phyloP scores from a whole-genome alignment of 2,113 vertebrate genomes.

The Cinclus cinclus region DNA sequence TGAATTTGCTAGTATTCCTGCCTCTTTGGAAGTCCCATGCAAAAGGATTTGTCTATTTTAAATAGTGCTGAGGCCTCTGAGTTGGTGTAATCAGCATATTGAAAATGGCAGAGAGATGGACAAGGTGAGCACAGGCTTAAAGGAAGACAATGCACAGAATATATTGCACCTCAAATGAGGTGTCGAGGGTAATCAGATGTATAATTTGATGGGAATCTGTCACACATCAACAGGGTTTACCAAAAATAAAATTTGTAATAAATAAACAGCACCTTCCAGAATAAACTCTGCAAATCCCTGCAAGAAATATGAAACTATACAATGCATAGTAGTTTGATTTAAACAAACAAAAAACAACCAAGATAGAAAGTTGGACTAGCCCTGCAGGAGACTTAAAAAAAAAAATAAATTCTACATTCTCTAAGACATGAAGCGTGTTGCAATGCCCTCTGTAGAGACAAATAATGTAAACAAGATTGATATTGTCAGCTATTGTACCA shows the following conservation, averaged over 20 bases:
- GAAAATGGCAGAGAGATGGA: neutral
- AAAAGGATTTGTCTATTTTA: neutral
- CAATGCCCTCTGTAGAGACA: neutral
- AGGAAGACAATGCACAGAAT: neutral
- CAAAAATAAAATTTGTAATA: neutral
- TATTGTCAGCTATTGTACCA: neutral
- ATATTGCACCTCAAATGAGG: neutral
- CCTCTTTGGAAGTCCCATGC: neutral
- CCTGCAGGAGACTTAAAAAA: neutral
- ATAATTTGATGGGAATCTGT: neutral
- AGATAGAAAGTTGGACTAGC: neutral
- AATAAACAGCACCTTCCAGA: neutral
- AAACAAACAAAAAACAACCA: no score
- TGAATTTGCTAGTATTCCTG: neutral
- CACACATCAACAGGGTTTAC: neutral
- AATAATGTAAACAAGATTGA: neutral
- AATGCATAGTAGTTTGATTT: neutral
- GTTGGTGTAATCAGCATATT: neutral
- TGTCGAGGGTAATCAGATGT: neutral
- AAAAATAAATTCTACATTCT: neutral
- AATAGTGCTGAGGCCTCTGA: neutral
- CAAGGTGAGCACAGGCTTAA: neutral
- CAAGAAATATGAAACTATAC: neutral
- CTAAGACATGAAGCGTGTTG: neutral
- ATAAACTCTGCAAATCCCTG: neutral